Base-by-base conservation (phyloP, 2,113 vertebrate species). In the Coreoperca whiteheadi region DNA sequence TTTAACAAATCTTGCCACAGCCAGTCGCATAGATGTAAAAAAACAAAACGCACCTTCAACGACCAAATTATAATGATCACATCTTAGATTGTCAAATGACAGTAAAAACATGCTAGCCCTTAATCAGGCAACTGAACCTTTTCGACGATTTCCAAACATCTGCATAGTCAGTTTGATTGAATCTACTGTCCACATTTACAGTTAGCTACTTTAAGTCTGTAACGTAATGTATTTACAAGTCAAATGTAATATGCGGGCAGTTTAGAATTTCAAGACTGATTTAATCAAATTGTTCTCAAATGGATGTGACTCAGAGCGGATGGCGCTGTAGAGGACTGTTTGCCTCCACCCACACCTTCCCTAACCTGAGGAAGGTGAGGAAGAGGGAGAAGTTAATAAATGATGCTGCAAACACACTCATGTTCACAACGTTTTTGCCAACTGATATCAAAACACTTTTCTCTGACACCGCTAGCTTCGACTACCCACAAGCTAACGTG, bases 1-100 rank as follows among this genome's bases (percentile, higher is more conserved):
- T 21, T 39, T 32, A 79, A 66, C 63, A 86, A 63, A 39, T 8
- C 43, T 53, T 74, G 63, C 12, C 20, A 32, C 75, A 48, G 30
- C 43, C 67, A 83, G 75, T 86, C 68, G 76, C 57, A 30, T 16
- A 41, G 48, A 51, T 60, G 10, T 37, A 12, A 1, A 28, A 14
- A n/a, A 9, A 37, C 6, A 39, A 54, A 37, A 21, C 2, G 6
- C 8, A 32, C 25, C 16, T 41, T 43, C 21, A 59, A 59, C 74
- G 18, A 2, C 32, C 23, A 46, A 46, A n/a, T 46, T 4, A 46
- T 16, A 46, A 46, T 46, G 12, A 11, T 16, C n/a, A 71, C 39
- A 11, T 46, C 20, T 20, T 23, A 48, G 32, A 63, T 23, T 10
- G 56, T 71, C 5, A 66, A 57, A 23, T 56, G 18, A 50, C 46